Base-by-base conservation (phyloP, 2,113 vertebrate species). In the Cottus gobio region DNA sequence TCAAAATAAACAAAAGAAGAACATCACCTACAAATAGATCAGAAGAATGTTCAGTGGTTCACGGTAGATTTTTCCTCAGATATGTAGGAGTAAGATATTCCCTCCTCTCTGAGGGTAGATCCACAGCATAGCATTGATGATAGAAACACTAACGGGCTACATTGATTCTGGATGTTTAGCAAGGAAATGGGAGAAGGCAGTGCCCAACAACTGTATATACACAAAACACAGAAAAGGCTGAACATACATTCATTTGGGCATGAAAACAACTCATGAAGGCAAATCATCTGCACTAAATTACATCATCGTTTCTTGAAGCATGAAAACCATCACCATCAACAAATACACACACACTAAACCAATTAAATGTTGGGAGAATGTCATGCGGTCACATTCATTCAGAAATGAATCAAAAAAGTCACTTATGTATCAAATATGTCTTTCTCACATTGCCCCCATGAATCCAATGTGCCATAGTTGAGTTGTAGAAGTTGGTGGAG, bases 221-320 rank as follows among this genome's bases (percentile, higher is more conserved):
- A 82, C 36, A 37, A 15, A 71, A 70, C 39, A 64, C 28, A 56
- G 13, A 58, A 26, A 68, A 11, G 15, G n/a, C 16, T 48, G 30
- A 42, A 7, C 73, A 65, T 84, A 90, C 81, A 84, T 90, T 92
- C 77, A 2, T 82, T 39, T 71, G 42, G 74, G 77, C 9, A 60
- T 61, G 70, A 71, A 81, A 87, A 71, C 48, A 74, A 82, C 50
- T 68, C 48, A 37, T 44, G 50, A 90, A 91, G 61, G 69, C 67
- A 70, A 74, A 77, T 64, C 16, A 72, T 39, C 28, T 39, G 61
- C 60, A 79, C 1, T 31, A 24, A 37, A 79, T 66, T 22, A 69
- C 50, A 69, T 54, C 13, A 20, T 30, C 57, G 42, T 1, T 26
- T 57, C 30, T 54, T 34, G 31, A 72, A 83, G 34, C 61, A 68